phyloP scores from a whole-genome alignment of 2,797 vertebrate genomes.

The Leptodactylus fallax region DNA sequence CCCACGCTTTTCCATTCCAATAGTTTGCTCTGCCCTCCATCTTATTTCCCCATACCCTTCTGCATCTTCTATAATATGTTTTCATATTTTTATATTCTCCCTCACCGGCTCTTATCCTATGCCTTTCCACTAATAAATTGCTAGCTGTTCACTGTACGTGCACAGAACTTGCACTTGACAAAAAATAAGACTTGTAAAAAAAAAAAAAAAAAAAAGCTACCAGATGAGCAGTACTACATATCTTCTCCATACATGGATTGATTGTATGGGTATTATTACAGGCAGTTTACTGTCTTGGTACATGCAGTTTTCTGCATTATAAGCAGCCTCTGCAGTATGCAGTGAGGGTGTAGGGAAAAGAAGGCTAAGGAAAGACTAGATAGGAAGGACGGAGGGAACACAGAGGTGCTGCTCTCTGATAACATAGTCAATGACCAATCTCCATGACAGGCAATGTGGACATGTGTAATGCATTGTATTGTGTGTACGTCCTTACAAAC shows the following conservation, averaged over 20 bases:
- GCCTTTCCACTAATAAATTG: constrained; percentile 5
- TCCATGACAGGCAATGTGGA: constrained; percentile 28
- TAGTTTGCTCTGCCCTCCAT: constrained; percentile 19
- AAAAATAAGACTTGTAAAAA: too few species aligned
- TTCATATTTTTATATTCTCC: constrained; percentile 1
- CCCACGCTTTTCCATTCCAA: constrained; percentile 47
- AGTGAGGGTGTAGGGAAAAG: constrained; percentile 43
- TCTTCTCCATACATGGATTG: background rate
- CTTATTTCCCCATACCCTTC: constrained; percentile 15
- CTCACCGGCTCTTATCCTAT: background rate
- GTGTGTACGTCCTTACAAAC: constrained; percentile 34
- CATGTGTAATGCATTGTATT: constrained; percentile 21
- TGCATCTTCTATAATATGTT: constrained; percentile 11
- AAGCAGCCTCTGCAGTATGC: constrained; percentile 58
- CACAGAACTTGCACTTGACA: background rate
- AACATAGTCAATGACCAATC: constrained; percentile 36
- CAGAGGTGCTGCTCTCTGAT: constrained; percentile 35
- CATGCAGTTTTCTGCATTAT: constrained; percentile 48
- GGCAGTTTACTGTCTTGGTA: background rate
- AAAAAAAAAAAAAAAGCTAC: background rate
- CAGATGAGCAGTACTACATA: background rate
- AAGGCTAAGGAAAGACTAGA: constrained; percentile 44
- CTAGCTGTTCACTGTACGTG: background rate
- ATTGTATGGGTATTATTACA: background rate
- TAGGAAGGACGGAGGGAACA: constrained; percentile 27